phyloP scores from a whole-genome alignment of 2,797 vertebrate species.

The Pogonophryne albipinna region DNA sequence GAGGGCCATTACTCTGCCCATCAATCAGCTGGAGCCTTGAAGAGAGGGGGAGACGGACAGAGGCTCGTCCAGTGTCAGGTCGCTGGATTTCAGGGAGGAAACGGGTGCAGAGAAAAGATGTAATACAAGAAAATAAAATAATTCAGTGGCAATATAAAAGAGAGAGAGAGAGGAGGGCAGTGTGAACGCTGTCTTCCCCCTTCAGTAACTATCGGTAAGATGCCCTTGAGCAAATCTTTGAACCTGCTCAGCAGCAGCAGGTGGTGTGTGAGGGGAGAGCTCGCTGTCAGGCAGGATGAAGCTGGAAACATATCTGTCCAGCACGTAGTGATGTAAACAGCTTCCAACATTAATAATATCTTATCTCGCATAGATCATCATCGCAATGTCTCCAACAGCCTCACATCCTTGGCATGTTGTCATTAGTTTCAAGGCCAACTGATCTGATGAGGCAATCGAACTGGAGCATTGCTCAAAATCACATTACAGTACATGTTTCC shows the following conservation, averaged over 20 bases:
- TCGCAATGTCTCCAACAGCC: no score
- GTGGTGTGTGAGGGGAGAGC: slow-evolving; percentile 19
- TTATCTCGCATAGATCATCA: no score
- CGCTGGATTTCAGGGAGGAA: slow-evolving; percentile 20
- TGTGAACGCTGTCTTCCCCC: slow-evolving; percentile 6
- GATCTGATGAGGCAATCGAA: slow-evolving; percentile 43
- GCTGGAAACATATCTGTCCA: background rate
- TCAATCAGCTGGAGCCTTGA: slow-evolving; percentile 65
- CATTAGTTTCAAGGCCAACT: slow-evolving; percentile 31
- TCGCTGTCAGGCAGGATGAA: background rate
- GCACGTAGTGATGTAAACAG: background rate
- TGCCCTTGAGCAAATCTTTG: slow-evolving; percentile 49
- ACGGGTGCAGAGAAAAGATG: background rate
- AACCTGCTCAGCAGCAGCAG: slow-evolving; percentile 38
- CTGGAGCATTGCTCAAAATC: background rate
- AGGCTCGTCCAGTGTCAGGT: slow-evolving; percentile 12
- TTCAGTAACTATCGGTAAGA: slow-evolving; percentile 3
- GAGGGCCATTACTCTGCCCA: slow-evolving; percentile 50
- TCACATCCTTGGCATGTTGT: slow-evolving; percentile 23
- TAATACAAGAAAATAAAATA: background rate
- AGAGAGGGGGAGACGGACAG: slow-evolving; percentile 27
- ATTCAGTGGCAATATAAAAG: slow-evolving; percentile 11
- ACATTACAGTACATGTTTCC: background rate
- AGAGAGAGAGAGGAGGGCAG: background rate
- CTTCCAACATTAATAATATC: background rate